Evolutionary conservation across 2,797 vertebrate species (phyloP).

Genomic region (Hydrolagus colliei): DNA sequence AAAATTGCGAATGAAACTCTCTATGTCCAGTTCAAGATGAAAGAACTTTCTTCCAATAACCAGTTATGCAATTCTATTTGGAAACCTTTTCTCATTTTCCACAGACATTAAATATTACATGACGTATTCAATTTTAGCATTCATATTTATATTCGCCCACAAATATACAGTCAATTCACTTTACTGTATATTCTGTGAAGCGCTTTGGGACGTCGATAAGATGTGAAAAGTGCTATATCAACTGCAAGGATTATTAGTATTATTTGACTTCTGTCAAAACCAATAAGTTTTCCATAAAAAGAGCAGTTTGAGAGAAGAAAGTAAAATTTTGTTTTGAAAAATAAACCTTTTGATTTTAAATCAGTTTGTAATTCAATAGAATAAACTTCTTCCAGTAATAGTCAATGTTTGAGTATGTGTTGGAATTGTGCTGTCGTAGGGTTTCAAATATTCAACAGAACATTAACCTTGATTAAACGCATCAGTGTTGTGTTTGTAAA

Average conservation of each 20-base stretch:
- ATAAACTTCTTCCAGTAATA: background rate
- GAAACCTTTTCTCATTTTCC: no score
- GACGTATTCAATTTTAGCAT: background rate
- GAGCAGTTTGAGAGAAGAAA: background rate
- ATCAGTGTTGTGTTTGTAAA: background rate
- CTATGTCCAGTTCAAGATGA: no score
- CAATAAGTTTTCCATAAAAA: background rate
- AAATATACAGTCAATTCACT: no score
- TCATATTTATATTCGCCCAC: background rate
- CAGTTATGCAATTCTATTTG: no score
- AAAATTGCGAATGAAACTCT: no score
- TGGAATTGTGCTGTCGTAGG: background rate
- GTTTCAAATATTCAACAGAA: background rate
- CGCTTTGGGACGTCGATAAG: no score
- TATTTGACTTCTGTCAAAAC: background rate
- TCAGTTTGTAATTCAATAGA: background rate
- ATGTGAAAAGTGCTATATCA: no score
- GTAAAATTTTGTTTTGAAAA: background rate
- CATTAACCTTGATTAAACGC: background rate
- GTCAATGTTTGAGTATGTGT: background rate
- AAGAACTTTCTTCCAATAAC: no score
- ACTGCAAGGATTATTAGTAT: no score
- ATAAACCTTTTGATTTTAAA: background rate
- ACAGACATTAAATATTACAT: no score
- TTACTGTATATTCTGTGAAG: no score